phyloP scores from a whole-genome alignment of 1,140 invertebrate species.

The Ctenoplectra terminalis region DNA sequence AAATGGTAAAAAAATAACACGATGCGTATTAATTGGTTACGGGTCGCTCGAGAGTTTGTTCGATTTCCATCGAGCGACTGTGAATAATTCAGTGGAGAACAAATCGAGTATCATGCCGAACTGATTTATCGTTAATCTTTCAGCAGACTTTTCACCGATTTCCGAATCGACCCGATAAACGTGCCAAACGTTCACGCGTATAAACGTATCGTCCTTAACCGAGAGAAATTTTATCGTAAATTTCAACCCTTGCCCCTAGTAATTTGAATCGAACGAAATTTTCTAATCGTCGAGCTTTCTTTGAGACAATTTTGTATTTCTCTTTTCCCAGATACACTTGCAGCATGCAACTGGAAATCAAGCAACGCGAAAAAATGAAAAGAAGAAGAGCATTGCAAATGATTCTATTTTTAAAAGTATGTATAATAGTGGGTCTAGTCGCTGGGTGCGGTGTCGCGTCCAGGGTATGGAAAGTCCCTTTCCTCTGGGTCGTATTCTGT shows the following conservation, averaged over 20 bases:
- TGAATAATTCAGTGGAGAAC: not conserved
- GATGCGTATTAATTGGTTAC: not conserved
- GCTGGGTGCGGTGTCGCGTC: constrained; percentile 79
- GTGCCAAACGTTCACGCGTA: not conserved
- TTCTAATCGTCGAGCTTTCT: no score
- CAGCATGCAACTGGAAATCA: constrained; percentile 84
- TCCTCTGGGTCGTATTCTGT: constrained; percentile 80
- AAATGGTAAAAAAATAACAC: no score
- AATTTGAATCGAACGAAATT: no score
- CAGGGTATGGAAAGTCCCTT: constrained; percentile 74
- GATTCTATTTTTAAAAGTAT: constrained; percentile 85
- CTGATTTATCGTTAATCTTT: constrained; percentile 2
- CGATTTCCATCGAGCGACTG: not conserved
- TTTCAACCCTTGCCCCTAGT: no score
- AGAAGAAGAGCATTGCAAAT: constrained; percentile 84
- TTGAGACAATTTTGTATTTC: no score
- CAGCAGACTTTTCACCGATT: not conserved
- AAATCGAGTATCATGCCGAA: no score
- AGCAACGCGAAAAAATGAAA: constrained; percentile 85
- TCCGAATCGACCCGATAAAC: not conserved
- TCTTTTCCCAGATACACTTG: constrained; percentile 76
- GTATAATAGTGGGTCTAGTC: constrained; percentile 79
- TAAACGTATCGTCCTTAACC: no score
- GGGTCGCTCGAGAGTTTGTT: not conserved
- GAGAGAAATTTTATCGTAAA: no score